Evolutionary conservation across 2,888 invertebrate genomes (phyloP), one percentile per base, ranked within the genome.

Genomic region (Oxycera nigricornis): DNA sequence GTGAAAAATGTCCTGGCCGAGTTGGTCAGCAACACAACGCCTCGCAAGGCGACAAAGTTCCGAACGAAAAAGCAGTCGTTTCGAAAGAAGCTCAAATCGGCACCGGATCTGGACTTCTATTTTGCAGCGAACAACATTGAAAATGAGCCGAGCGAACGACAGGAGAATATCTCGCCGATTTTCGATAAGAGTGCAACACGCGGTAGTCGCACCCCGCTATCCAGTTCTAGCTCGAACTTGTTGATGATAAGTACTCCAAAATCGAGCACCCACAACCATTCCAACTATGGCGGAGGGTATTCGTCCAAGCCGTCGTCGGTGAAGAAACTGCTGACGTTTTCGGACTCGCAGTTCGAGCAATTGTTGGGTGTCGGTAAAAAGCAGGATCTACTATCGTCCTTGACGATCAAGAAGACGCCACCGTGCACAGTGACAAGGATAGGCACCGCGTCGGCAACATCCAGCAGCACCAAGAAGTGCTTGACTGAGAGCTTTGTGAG

Each of bases 241-340:
- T 20, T 77, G 1, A 74, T 73, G 11, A 24, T 52, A 2, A 77
- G 77, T 50, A 77, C 75, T 2, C 77, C 77, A n/a, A 76, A 76
- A 35, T 73, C 76, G 7, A 31, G 52, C 50, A 62, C 28, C 17
- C 39, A 41, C 20, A 28, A 52, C 14, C 9, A 20, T 35, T 17
- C 14, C 30, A 30, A 30, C 20, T 61, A 39, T 35, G 22, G 50
- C 11, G 50, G 62, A 17, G 4, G 28, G 17, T 46, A 61, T 22
- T 30, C 59, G 6, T 11, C 20, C 1, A 75, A 75, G 30, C 17
- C 72, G 20, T 11, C 68, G 17, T 65, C 76, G n/a, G 76, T 76
- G 11, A 75, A 75, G 52, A 76, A 75, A 50, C n/a, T 76, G 1
- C 46, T 76, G 9, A 72, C 73, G 35, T 76, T 76, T 75, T 52